These are phyloP conservation scores for Synchiropus splendidus DNA, from an alignment of 2,113 vertebrate genomes.

Conservation along the genomic window DNA sequence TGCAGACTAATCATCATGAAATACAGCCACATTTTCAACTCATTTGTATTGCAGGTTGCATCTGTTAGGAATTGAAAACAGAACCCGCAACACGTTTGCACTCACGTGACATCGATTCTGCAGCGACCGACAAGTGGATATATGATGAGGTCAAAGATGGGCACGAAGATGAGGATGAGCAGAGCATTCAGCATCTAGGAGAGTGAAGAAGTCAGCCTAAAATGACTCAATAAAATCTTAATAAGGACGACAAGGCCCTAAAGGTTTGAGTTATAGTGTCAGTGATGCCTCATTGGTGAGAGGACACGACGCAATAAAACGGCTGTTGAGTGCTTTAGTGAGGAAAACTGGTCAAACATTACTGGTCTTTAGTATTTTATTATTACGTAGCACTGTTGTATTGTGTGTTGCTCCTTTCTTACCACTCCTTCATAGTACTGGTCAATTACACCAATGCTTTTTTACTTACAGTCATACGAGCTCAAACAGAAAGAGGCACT, in stretches of 20 bases:
- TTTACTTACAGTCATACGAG: too few species aligned
- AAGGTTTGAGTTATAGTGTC: conserved; percentile 13
- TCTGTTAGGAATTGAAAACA: too few species aligned
- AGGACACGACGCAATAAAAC: conserved; percentile 3
- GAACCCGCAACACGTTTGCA: conserved; percentile 18
- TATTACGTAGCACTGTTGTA: too few species aligned
- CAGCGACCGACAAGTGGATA: conserved; percentile 82
- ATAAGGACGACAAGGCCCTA: conserved; percentile 33
- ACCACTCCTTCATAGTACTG: too few species aligned
- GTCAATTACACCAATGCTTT: too few species aligned
- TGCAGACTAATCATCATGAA: too few species aligned
- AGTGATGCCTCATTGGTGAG: conserved; percentile 11
- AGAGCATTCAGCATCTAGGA: conserved; percentile 87
- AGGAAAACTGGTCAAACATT: too few species aligned
- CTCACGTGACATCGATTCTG: conserved; percentile 87
- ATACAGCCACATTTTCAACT: too few species aligned
- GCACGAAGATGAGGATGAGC: conserved; percentile 88
- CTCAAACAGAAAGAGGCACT: too few species aligned
- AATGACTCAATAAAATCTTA: conserved; percentile 20
- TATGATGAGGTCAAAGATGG: conserved; percentile 85
- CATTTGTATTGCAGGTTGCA: too few species aligned
- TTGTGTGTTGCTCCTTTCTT: too few species aligned
- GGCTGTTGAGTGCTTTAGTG: conserved; percentile 31
- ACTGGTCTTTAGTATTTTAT: too few species aligned
- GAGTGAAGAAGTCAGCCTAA: conserved; percentile 4